These are phyloP conservation scores for Marmota flaviventris DNA, from an alignment of 2,113 vertebrate species.

Conservation along the genomic window DNA sequence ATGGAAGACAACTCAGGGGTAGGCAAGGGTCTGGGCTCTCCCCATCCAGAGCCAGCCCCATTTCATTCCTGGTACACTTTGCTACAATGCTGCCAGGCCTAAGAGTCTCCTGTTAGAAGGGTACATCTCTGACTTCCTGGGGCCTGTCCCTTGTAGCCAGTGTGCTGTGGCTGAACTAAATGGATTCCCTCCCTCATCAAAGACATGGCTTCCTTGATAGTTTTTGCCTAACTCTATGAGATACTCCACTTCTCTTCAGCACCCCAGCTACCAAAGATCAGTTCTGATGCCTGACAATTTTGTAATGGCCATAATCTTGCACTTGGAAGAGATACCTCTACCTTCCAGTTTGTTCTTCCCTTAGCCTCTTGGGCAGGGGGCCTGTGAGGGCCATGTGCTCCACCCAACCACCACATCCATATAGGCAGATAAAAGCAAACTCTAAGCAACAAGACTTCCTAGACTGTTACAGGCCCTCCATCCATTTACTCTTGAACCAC, in stretches of 20 bases:
- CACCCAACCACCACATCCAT: accelerated
- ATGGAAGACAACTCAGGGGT: neutral
- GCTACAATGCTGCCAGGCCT: neutral
- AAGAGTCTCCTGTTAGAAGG: too few species aligned
- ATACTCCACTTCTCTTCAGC: too few species aligned
- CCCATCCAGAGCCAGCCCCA: neutral
- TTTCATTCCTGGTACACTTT: neutral
- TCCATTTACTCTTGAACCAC: neutral
- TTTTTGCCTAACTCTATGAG: neutral
- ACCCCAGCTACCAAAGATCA: neutral
- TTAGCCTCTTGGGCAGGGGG: neutral
- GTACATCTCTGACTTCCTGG: neutral
- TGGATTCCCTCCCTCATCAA: neutral
- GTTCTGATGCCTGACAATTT: neutral
- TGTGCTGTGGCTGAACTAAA: neutral
- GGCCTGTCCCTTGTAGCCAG: neutral
- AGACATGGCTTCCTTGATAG: neutral
- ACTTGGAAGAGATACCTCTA: neutral
- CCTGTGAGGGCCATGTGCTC: neutral
- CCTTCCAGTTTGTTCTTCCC: neutral
- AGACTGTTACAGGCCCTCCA: neutral
- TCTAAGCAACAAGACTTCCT: neutral
- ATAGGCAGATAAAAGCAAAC: neutral
- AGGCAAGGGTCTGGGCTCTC: neutral
- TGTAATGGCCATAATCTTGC: neutral